Base-by-base conservation (phyloP, 2,888 invertebrate species). In the Teleiodes luculella region DNA sequence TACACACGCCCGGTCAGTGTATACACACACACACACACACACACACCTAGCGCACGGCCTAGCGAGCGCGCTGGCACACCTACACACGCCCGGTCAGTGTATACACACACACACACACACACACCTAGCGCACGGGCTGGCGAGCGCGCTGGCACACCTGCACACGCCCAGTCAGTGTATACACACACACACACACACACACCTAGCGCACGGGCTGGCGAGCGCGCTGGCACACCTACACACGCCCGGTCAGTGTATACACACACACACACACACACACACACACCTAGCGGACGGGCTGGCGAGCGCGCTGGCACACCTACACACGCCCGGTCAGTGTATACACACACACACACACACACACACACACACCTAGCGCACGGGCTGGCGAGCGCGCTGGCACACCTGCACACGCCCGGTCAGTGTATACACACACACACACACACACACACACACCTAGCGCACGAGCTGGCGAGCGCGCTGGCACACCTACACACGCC, bases 161-260 rank as follows among this genome's bases (percentile, higher is more conserved):
- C 98, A 98, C 74, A 92, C 92, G 64, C 93, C 93, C 49, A 91
- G 94, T 94, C 70, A 87, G 82, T 72, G 24, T 24, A 24, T 24
- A 24, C 24, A 24, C 24, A 4, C 24, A n/a, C n/a, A n/a, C n/a
- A n/a, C n/a, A n/a, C n/a, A n/a, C 93, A 95, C 83, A 84, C 63
- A 92, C 62, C 94, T 97, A 92, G 93, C 94, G n/a, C 92, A 95
- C 59, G 94, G 95, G 0, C 91, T 97, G 8, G 94, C 96, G 0
- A 91, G 94, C 31, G 98, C 97, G 0, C 82, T 98, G 28, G 95
- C 97, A 3, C 96, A 97, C 76, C 86, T 98, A 55, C 98, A 98
- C 74, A 92, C 92, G 64, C 93, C 93, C 49, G 91, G 94, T 94
- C 70, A 87, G 82, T 72, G 24, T 24, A 24, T 24, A 24, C 24